Base-by-base conservation (phyloP, 2,113 vertebrate genomes). In the Callopanchax toddi region DNA sequence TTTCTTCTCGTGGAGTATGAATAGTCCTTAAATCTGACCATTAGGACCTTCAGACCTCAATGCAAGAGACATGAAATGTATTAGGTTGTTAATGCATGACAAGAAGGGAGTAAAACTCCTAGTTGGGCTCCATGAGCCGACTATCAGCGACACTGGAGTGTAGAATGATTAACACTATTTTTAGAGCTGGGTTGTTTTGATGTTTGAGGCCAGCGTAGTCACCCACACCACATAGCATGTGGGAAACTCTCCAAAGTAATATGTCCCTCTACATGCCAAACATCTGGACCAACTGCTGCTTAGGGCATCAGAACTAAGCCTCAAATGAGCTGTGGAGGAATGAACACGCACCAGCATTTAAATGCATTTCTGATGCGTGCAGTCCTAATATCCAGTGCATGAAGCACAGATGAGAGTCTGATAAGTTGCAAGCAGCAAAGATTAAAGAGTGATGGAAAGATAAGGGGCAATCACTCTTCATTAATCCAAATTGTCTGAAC, bases 161-260 rank as follows among this genome's bases (percentile, higher is more conserved):
- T 52, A 50, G 71, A 80, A 79, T 81, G 77, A 87, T 80, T 76
- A 70, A 76, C 68, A 52, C 69, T 90, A 90, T 91, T 88, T 93
- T 89, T 91, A 83, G 87, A 81, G 13, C 44, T 7, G 39, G 67
- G 79, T 80, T 89, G 83, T 87, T 91, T 89, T 88, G 74, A 90
- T 86, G 86, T 88, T 78, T 65, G 67, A 56, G 82, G 82, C 79
- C 61, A 63, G 58, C 34, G 1, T 53, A 56, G 74, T 82, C 54
- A 77, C 76, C 83, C 77, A 80, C 82, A 81, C 85, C 80, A 90
- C 84, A 90, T 79, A 85, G 73, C 73, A 61, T 73, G 81, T 89
- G 91, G 86, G 83, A 91, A 91, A 75, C 59, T 78, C 83, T 91
- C 87, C 89, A 91, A 83, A 88, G 73, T 78, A 48, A 65, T 67